These are phyloP conservation scores for Muricea muricata DNA, from an alignment of 92 coral and sea anemone species.

Conservation along the genomic window DNA sequence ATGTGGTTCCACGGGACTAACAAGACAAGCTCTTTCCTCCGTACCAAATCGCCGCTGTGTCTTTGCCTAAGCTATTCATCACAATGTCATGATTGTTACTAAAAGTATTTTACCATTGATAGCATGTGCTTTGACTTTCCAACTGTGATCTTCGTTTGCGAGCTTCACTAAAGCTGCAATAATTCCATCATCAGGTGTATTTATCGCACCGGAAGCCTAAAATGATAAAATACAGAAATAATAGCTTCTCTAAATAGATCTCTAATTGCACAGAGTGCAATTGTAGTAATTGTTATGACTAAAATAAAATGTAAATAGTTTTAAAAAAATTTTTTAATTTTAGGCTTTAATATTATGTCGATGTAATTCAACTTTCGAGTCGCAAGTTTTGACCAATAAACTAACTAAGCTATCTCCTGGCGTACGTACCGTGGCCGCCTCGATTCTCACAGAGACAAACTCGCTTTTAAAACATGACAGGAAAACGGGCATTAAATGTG, in stretches of 20 bases:
- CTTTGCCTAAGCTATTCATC: too few species aligned
- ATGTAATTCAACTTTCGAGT: too few species aligned
- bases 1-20: too few species aligned
- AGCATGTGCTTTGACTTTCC: slow-evolving; percentile 98
- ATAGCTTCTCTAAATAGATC: too few species aligned
- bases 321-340: too few species aligned
- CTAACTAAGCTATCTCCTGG: not conserved
- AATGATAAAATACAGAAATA: not conserved
- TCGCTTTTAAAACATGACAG: slow-evolving; percentile 84
- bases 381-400: too few species aligned
- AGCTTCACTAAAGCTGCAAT: slow-evolving; percentile 66
- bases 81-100: not conserved
- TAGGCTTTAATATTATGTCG: too few species aligned
- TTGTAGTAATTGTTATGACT: too few species aligned
- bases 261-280: too few species aligned
- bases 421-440: slow-evolving; percentile 84
- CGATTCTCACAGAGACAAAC: slow-evolving; percentile 91
- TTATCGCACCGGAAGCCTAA: slow-evolving; percentile 83
- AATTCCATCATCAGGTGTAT: slow-evolving; percentile 82
- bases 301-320: too few species aligned
- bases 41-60: too few species aligned
- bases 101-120: slow-evolving; percentile 74
- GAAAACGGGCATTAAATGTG: slow-evolving; percentile 84
- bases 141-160: slow-evolving; percentile 90
- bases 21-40: too few species aligned